phyloP scores from a whole-genome alignment of 2,113 vertebrate genomes.

The Pimephales promelas region DNA sequence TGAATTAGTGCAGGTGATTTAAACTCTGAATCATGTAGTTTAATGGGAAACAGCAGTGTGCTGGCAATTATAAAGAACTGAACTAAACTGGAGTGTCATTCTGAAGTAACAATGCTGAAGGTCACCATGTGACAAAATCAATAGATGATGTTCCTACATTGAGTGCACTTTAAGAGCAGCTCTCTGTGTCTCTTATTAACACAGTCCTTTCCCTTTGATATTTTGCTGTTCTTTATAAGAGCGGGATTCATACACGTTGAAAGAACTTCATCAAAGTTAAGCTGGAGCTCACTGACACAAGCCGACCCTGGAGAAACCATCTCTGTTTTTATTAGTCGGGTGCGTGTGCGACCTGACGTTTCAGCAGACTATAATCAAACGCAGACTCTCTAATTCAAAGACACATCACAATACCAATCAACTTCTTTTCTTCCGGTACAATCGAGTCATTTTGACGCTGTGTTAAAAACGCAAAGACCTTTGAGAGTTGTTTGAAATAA shows the following conservation, averaged over 20 bases:
- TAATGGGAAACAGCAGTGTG: not conserved
- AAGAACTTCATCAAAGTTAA: slow-evolving; percentile 67
- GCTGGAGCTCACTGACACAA: slow-evolving; percentile 55
- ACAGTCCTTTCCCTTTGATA: slow-evolving; percentile 8
- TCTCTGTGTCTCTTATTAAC: slow-evolving; percentile 7
- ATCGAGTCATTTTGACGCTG: not conserved
- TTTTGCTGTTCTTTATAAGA: slow-evolving; percentile 6
- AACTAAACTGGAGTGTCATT: slow-evolving; percentile 6
- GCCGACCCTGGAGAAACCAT: slow-evolving; percentile 39
- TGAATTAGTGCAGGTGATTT: not conserved
- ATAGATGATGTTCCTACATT: not conserved
- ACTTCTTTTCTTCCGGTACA: not conserved
- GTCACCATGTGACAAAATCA: not conserved
- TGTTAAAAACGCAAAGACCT: slow-evolving; percentile 61
- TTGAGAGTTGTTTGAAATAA: slow-evolving; percentile 69
- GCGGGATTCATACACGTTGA: slow-evolving; percentile 58
- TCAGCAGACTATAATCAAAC: slow-evolving; percentile 72
- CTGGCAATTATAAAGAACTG: not conserved
- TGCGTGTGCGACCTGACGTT: slow-evolving; percentile 65
- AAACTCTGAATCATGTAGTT: not conserved
- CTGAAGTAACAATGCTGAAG: slow-evolving; percentile 9
- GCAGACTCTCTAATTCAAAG: slow-evolving; percentile 32
- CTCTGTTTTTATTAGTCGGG: slow-evolving; percentile 55
- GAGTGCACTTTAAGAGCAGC: not conserved
- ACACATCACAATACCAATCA: slow-evolving; percentile 36